A percentile compares a stretch with the other conserved stretches of the same genome.
phyloP scores from a whole-genome alignment of 2,888 invertebrate species.

The Patella caerulea region DNA sequence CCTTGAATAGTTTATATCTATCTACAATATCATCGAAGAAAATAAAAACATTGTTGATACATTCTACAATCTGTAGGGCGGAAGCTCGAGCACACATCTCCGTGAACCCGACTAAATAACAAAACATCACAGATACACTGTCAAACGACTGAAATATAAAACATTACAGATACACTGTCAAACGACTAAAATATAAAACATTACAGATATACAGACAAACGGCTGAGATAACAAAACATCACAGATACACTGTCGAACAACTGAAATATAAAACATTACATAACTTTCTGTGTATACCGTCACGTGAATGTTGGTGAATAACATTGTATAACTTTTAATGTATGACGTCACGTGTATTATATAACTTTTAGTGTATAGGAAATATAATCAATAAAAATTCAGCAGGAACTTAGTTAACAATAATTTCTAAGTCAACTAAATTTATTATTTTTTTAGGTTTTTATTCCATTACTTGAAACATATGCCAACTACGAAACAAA shows the following conservation, averaged over 20 bases:
- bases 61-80: slow-evolving; percentile 85
- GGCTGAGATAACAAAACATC: slow-evolving; percentile 74
- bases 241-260: slow-evolving; percentile 76
- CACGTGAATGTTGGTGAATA: too few species aligned
- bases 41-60: slow-evolving; percentile 89
- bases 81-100: slow-evolving; percentile 72
- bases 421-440: too few species aligned
- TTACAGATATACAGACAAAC: slow-evolving; percentile 83
- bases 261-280: too few species aligned
- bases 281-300: slow-evolving; percentile 68
- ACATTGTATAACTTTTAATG: too few species aligned
- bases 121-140: slow-evolving; percentile 84
- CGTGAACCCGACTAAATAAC: slow-evolving; percentile 57
- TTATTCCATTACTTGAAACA: too few species aligned
- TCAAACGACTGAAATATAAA: slow-evolving; percentile 79
- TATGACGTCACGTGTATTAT: too few species aligned
- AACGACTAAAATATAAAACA: slow-evolving; percentile 77
- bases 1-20: too few species aligned
- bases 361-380: too few species aligned
- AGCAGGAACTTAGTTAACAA: too few species aligned
- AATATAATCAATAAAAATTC: too few species aligned
- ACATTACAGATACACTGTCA: slow-evolving; percentile 81
- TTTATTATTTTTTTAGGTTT: too few species aligned
- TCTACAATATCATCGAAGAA: slow-evolving; percentile 81
- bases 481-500: too few species aligned